Conservation (phyloP, 2,888 invertebrate species). For the Machimus rusticus region DNA sequence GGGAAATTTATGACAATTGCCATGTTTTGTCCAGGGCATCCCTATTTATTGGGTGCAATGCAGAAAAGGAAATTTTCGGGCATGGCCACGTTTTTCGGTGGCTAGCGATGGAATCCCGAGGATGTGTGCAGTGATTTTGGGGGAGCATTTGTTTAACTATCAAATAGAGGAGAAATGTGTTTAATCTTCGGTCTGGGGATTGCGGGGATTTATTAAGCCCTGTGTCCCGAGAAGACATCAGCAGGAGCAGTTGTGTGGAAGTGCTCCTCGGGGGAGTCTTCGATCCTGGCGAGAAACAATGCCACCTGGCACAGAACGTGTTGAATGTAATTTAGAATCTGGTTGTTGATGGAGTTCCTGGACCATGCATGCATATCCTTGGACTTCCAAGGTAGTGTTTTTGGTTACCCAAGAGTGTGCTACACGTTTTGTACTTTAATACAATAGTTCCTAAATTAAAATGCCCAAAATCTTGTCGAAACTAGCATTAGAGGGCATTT, state of each 20-base stretch:
- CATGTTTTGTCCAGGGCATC: not conserved
- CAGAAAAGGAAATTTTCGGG: not conserved
- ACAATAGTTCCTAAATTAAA: not conserved
- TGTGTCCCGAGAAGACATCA: not conserved
- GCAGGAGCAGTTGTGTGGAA: not conserved
- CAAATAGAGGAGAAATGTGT: not conserved
- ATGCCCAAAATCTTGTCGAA: not conserved
- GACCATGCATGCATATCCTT: not conserved
- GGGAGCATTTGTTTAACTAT: not conserved
- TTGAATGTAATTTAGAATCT: not conserved
- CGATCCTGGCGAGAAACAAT: not conserved
- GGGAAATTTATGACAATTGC: constrained; percentile 8
- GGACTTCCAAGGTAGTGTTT: not conserved
- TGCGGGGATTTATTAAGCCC: not conserved
- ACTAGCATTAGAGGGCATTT: not conserved
- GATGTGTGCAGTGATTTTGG: not conserved
- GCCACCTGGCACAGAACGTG: not conserved
- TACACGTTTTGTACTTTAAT: not conserved
- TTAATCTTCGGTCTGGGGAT: not conserved
- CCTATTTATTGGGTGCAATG: not conserved
- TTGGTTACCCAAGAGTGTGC: not conserved
- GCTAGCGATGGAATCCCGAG: not conserved
- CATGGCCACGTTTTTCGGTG: not conserved
- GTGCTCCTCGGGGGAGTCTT: not conserved
- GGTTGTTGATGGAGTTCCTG: not conserved